Percentiles rank a stretch among this genome's conserved stretches.
These are phyloP conservation scores for Pseudomugil tenellus DNA, from an alignment of 2,797 vertebrate genomes.

Conservation along the genomic window DNA sequence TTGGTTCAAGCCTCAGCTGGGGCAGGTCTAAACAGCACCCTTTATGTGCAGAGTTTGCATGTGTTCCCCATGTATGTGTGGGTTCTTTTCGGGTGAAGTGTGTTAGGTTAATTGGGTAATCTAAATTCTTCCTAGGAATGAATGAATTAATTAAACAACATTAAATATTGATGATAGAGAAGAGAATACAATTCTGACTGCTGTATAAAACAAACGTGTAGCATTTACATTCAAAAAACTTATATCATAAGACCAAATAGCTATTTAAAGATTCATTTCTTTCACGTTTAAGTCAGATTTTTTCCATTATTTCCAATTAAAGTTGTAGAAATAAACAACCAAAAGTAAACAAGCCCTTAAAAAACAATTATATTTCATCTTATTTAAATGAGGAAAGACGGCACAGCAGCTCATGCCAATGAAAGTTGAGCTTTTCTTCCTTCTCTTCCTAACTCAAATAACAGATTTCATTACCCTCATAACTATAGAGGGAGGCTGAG, in stretches of 20 bases:
- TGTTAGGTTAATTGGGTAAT: too few species aligned
- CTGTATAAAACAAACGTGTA: too few species aligned
- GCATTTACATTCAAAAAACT: too few species aligned
- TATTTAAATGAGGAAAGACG: constrained; percentile 9
- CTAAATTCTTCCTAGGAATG: too few species aligned
- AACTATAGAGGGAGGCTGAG: constrained; percentile 61
- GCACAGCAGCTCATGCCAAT: constrained; percentile 18
- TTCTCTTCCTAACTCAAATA: constrained; percentile 56
- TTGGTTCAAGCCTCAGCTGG: too few species aligned
- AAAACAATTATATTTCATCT: constrained; percentile 19
- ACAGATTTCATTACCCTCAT: constrained; percentile 64
- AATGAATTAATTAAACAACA: too few species aligned
- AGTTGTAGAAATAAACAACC: constrained; percentile 28
- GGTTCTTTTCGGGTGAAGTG: too few species aligned
- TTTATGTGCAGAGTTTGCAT: too few species aligned
- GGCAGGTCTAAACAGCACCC: too few species aligned
- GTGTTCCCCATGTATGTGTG: too few species aligned
- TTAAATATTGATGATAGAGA: too few species aligned
- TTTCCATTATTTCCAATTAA: constrained; percentile 19
- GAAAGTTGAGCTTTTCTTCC: constrained; percentile 40
- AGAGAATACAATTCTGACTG: too few species aligned
- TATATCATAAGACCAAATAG: background rate
- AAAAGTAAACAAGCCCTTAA: constrained; percentile 12
- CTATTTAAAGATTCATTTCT: constrained; percentile 7
- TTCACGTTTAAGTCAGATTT: background rate